Evolutionary conservation across 2,888 invertebrate genomes (phyloP), one percentile per base, ranked within the genome.

Genomic region (Schizaphis graminum): DNA sequence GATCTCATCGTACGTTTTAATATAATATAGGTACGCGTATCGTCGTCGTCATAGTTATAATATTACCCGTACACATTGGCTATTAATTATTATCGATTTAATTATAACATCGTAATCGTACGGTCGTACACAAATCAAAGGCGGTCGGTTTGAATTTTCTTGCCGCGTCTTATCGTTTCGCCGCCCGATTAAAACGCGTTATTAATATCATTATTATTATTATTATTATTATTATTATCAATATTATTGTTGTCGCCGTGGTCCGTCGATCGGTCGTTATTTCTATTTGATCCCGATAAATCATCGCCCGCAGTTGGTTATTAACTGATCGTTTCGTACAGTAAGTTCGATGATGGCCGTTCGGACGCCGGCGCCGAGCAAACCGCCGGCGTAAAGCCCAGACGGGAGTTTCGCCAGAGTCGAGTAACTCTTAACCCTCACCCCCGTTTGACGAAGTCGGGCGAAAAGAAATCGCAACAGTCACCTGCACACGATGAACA

Each of bases 321-420:
- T 53, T 53, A 16, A 5, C 53, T 41, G 84, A 16, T 84, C 24
- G 35, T 77, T 77, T 35, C 8, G 35, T 21, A 35, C 21, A 56
- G 56, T n/a, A n/a, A n/a, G n/a, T 86, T 89, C 49, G 24, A 49
- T 77, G 41, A 93, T 90, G 90, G 85, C 35, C 61, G 90, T 86
- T 35, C 28, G 86, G 90, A 26, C 90, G 93, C 84, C 89, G 53
- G 84, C 61, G 90, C 86, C 89, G 44, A 85, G 86, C 16, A 90
- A 90, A 61, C 93, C 93, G 86, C 93, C 93, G 86, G 90, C 93
- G 86, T 94, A 93, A 89, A 84, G 35, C 47, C n/a, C 47, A 41
- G 16, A 57, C 28, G n/a, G 11, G 35, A 53, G 24, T 53, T n/a
- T 49, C 53, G 35, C 88, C 35, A 77, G 56, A 53, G 88, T 35